phyloP scores from a whole-genome alignment of 2,113 vertebrate genomes.

The Polyodon spathula region DNA sequence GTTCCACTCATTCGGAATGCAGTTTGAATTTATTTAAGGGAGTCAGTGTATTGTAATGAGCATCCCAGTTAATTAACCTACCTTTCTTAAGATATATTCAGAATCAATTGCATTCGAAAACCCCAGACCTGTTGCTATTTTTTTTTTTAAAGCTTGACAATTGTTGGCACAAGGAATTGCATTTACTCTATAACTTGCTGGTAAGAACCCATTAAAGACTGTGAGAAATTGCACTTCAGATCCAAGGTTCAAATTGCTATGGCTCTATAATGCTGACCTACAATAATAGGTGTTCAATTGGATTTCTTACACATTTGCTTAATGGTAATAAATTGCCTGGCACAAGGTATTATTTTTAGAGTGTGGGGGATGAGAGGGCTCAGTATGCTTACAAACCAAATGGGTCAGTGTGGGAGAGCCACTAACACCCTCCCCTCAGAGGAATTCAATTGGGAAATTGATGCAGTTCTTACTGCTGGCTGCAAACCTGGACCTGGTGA shows the following conservation, averaged over 20 bases:
- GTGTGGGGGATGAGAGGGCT: conserved; percentile 2
- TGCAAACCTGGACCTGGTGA: too few relatives aligned
- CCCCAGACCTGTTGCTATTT: conserved; percentile 43
- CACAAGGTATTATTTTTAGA: conserved; percentile 14
- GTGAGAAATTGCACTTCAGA: conserved; percentile 42
- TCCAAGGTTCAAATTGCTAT: conserved; percentile 41
- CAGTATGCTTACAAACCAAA: background rate
- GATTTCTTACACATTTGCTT: conserved; percentile 20
- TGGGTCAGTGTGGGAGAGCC: conserved; percentile 1
- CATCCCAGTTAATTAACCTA: conserved; percentile 36
- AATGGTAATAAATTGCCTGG: conserved; percentile 24
- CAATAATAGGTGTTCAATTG: conserved; percentile 29
- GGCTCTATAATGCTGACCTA: conserved; percentile 31
- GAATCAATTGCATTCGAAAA: conserved; percentile 51
- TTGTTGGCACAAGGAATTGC: conserved; percentile 38
- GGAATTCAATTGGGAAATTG: too few relatives aligned
- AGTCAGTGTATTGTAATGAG: conserved; percentile 50
- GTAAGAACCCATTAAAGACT: conserved; percentile 37
- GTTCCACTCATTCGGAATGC: too few relatives aligned
- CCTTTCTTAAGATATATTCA: conserved; percentile 46
- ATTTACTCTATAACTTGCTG: conserved; percentile 28
- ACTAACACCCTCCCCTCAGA: background rate
- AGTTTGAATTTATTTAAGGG: conserved; percentile 45
- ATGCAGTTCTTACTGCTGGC: too few relatives aligned
- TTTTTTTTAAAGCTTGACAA: conserved; percentile 49